Evolutionary conservation across 2,888 invertebrate genomes (phyloP).

Genomic region (Chirona hameri): DNA sequence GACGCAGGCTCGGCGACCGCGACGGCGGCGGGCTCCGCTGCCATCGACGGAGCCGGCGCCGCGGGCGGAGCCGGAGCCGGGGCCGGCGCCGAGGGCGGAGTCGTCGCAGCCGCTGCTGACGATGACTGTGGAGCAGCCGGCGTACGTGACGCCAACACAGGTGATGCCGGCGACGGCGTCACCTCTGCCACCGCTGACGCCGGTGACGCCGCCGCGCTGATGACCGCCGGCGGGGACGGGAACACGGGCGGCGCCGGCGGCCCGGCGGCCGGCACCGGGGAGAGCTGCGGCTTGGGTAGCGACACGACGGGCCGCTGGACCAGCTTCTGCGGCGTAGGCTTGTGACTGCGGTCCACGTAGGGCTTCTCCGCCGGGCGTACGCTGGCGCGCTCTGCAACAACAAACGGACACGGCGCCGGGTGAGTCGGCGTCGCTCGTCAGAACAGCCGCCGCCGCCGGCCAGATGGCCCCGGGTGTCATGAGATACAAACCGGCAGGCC

Average conservation of each 20-base stretch:
- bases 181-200: neutral
- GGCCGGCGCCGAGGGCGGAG: neutral
- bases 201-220: neutral
- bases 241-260: neutral
- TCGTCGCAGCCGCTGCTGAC: neutral
- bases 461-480: no score
- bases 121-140: neutral
- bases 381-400: neutral
- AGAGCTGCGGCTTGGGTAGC: constrained; percentile 10
- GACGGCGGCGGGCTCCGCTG: neutral
- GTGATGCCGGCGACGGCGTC: neutral
- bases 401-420: neutral
- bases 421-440: neutral
- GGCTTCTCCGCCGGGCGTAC: constrained; percentile 6
- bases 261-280: neutral
- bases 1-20: neutral
- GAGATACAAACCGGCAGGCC: no score
- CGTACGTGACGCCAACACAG: neutral
- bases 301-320: neutral
- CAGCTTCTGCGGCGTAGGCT: constrained; percentile 8
- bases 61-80: neutral
- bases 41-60: neutral
- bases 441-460: no score
- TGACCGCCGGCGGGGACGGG: neutral
- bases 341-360: constrained; percentile 24